Conservation (phyloP, 64 coral and sea anemone species). For the Pocillopora damicornis region DNA sequence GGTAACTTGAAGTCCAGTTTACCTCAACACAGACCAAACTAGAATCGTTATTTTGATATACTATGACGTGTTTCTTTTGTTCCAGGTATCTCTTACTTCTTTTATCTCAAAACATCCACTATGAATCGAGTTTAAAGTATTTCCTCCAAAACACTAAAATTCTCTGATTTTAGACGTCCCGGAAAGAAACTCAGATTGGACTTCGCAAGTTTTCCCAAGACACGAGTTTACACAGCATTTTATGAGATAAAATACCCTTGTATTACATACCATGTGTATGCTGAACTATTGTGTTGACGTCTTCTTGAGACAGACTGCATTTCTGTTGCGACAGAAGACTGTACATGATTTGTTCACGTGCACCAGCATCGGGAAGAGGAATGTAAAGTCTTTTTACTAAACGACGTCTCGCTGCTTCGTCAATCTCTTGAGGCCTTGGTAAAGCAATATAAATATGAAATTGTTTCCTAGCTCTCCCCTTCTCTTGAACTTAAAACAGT, state of each 20-base stretch:
- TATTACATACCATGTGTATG: constrained; percentile 60
- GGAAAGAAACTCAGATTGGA: too few species aligned
- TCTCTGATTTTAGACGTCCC: too few species aligned
- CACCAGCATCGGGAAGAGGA: constrained; percentile 74
- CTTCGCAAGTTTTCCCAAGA: too few species aligned
- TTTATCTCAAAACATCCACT: too few species aligned
- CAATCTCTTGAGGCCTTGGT: constrained; percentile 87
- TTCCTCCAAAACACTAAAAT: too few species aligned
- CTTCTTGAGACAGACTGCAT: constrained; percentile 55
- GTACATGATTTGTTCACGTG: constrained; percentile 78
- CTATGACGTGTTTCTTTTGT: too few species aligned
- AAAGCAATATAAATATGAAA: neutral
- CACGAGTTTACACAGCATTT: neutral
- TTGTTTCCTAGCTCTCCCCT: neutral
- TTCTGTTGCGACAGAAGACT: constrained; percentile 74
- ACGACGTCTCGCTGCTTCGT: constrained; percentile 84
- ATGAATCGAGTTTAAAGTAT: too few species aligned
- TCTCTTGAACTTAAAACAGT: too few species aligned
- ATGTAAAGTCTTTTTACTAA: constrained; percentile 94
- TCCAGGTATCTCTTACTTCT: too few species aligned
- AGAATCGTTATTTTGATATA: too few species aligned
- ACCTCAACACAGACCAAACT: too few species aligned
- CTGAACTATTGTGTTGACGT: constrained; percentile 61
- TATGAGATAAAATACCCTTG: neutral
- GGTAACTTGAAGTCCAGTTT: too few species aligned